Base-by-base conservation (phyloP, 2,888 invertebrate genomes). In the Drosophila paramelanica region DNA sequence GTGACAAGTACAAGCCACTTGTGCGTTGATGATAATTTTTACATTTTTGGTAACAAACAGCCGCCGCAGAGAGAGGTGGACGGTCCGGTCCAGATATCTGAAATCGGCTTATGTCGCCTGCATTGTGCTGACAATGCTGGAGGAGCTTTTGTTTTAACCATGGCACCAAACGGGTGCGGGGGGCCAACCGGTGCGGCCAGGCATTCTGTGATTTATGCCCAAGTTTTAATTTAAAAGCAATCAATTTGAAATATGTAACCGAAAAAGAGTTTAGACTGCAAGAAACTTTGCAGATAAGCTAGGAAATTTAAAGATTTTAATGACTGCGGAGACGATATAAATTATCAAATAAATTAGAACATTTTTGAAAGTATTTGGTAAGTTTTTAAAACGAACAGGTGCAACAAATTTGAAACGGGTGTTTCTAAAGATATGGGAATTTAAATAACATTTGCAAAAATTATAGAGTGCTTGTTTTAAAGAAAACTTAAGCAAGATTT, bases 101-200 rank as follows among this genome's bases (percentile, higher is more conserved):
- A 92, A 91, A 91, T 90, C 91, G 92, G 91, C 92, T 91, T 91
- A 91, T 91, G 91, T 91, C 91, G 86, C 85, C 88, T 68, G 73
- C 88, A 83, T 89, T 86, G 73, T 86, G 89, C 89, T 86, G 85
- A 83, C 88, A 88, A 58, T 78, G 84, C 89, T 87, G 79, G 61
- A 78, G 84, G 82, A 77, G 79, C 82, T 76, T 84, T 87, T 81
- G 84, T 89, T 84, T 85, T 81, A 67, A 57, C 56, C 47, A 43
- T 14, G 38, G 42, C 39, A 39, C n/a, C 10, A 45, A 43, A 10
- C 33, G 0, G 6, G 27, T 36, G 31, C 36, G 42, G 23, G 5
- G 13, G 20, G 53, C 43, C 17, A 51, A 60, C 42, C 79, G 62
- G 70, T 76, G 79, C 76, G 75, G 49, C 70, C 76, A 62, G 79